Evolutionary conservation across 2,888 invertebrate species (phyloP), one percentile per base, ranked within the genome.

Genomic region (Tanytarsus gracilentus): DNA sequence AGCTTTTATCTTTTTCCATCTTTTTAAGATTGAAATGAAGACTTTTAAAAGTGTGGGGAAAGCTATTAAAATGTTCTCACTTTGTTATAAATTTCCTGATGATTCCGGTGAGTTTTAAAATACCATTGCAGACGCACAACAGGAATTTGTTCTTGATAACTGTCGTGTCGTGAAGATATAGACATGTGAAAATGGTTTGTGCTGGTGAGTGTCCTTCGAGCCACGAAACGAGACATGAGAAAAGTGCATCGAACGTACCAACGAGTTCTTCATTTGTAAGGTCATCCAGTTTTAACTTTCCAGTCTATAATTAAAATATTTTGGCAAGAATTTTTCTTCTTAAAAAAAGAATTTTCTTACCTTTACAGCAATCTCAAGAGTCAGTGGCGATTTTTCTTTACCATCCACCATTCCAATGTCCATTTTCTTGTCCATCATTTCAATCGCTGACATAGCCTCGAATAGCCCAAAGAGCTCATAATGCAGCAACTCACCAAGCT

Each of bases 401-500:
- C 95, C 95, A 71, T 94, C 95, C 64, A 91, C 77, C 94, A 98
- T 96, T 5, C 98, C 98, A 1, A 96, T 95, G 78, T 99, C 99
- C 98, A 99, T 99, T 79, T 98, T 99, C 0, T 98, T 97, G 72
- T 99, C 98, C 98, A 98, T 98, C 91, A 99, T 95, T 75, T 99
- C 98, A 67, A 99, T 98, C 1, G 98, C 98, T 1, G 97, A 96
- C 98, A 99, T 99, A 0, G 97, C 98, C 73, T 99, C 98, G 75
- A 94, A 94, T 36, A 99, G 77, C 3, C 95, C 92, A 77, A 88
- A 93, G 18, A 88, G 74, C 56, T 89, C 87, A 79, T 96, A 94
- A 68, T 96, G 95, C 6, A 95, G 76, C 29, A 97, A 75, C 73
- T 97, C 95, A 2, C 97, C 97, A 8, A 50, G 16, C 29, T 29